Conservation (phyloP, 64 coral and sea anemone genomes). For the Montipora efflorescens region DNA sequence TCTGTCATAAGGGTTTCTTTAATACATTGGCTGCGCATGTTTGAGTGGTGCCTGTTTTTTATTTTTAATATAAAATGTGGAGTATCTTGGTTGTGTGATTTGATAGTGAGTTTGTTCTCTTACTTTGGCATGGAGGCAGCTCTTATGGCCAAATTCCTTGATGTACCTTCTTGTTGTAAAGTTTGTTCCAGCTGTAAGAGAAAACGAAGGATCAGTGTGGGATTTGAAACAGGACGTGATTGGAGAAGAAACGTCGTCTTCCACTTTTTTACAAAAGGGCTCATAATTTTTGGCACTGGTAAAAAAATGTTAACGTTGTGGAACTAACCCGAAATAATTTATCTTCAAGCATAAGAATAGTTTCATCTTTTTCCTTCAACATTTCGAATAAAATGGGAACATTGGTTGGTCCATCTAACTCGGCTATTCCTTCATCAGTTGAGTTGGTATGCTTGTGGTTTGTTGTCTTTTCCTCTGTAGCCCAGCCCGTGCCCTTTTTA, state of each 20-base stretch:
- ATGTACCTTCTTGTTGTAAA: slow-evolving; percentile 67
- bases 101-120: neutral
- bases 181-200: slow-evolving; percentile 75
- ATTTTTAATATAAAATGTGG: neutral
- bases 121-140: slow-evolving; percentile 81
- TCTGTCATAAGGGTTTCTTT: too few species aligned
- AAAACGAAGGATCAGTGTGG: neutral
- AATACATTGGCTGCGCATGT: too few species aligned
- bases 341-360: slow-evolving; percentile 51
- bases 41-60: too few species aligned
- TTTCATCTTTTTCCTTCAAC: slow-evolving; percentile 75
- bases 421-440: slow-evolving; percentile 75
- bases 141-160: slow-evolving; percentile 76
- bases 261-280: too few species aligned
- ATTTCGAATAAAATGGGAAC: slow-evolving; percentile 51
- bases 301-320: neutral
- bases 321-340: slow-evolving; percentile 47
- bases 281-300: too few species aligned
- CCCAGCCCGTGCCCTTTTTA: neutral
- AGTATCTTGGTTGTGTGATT: neutral
- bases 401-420: slow-evolving; percentile 69
- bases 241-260: too few species aligned
- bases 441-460: neutral
- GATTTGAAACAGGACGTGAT: neutral
- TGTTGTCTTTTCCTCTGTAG: neutral